Evolutionary conservation across 2,113 vertebrate genomes (phyloP).

Genomic region (Egretta garzetta): DNA sequence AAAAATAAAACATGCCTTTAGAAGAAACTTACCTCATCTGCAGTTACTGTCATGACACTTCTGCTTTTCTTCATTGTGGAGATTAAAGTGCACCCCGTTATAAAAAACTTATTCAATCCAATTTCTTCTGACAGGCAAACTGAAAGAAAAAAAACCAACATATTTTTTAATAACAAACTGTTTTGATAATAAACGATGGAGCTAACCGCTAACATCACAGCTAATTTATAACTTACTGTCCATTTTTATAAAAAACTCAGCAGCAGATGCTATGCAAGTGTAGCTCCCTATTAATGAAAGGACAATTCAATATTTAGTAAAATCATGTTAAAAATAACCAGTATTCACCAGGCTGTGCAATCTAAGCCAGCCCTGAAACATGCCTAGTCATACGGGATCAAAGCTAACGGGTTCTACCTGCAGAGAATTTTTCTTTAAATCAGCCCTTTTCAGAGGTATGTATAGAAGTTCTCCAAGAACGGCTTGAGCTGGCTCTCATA

Average conservation of each 20-base stretch:
- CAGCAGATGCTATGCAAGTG: background rate
- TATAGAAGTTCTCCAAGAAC: background rate
- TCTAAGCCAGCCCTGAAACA: background rate
- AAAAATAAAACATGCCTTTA: background rate
- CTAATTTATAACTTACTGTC: background rate
- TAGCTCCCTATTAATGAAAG: background rate
- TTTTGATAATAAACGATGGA: background rate
- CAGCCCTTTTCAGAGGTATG: background rate
- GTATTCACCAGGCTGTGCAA: background rate
- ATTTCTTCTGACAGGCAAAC: background rate
- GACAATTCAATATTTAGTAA: background rate
- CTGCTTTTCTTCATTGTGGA: slow-evolving; percentile 91
- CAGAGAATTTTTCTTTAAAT: background rate
- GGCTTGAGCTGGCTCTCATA: background rate
- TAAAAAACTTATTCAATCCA: background rate
- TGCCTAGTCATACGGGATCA: accelerated
- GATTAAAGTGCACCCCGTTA: background rate
- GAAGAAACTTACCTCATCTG: slow-evolving; percentile 81
- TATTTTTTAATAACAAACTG: background rate
- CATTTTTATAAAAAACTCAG: background rate
- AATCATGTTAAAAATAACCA: background rate
- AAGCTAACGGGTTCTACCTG: background rate
- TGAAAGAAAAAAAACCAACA: background rate
- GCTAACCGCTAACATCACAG: background rate
- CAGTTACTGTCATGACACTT: slow-evolving; percentile 85